Conservation (phyloP, 2,888 invertebrate genomes). For the Lepidonotus clava region DNA sequence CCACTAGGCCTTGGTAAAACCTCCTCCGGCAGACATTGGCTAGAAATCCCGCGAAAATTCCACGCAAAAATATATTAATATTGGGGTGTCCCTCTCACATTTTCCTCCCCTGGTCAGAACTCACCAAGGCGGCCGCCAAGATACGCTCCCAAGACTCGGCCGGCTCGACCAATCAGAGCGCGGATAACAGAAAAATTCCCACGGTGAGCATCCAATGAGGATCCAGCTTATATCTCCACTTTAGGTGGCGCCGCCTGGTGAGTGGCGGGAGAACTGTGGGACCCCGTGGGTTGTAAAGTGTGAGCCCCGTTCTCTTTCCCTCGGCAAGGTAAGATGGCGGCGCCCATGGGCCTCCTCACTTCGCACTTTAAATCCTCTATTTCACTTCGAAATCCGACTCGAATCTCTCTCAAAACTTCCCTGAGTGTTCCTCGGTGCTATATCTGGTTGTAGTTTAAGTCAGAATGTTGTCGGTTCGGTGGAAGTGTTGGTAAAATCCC, state of each 20-base stretch:
- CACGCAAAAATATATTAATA: conserved; percentile 49
- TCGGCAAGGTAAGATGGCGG: conserved; percentile 54
- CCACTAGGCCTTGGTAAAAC: conserved; percentile 50
- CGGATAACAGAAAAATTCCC: conserved; percentile 32
- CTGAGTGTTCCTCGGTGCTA: not conserved
- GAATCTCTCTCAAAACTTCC: not conserved
- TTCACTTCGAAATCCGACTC: not conserved
- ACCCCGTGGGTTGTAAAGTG: not conserved
- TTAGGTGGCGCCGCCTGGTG: conserved; percentile 21
- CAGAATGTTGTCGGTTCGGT: too few relatives aligned
- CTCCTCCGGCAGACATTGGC: conserved; percentile 23
- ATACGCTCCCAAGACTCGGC: conserved; percentile 50
- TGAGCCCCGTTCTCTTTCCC: conserved; percentile 25
- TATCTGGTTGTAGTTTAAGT: too few relatives aligned
- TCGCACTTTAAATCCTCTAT: not conserved
- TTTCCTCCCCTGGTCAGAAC: not conserved
- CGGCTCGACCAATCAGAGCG: conserved; percentile 16
- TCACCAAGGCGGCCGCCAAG: not conserved
- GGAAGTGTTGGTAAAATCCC: not conserved
- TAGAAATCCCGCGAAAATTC: conserved; percentile 30
- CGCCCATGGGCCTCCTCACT: conserved; percentile 16
- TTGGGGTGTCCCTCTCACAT: conserved; percentile 23
- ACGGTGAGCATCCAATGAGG: conserved; percentile 17
- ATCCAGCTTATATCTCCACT: not conserved
- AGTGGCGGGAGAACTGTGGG: not conserved